phyloP scores from a whole-genome alignment of 2,113 vertebrate species.

The Xiphias gladius region DNA sequence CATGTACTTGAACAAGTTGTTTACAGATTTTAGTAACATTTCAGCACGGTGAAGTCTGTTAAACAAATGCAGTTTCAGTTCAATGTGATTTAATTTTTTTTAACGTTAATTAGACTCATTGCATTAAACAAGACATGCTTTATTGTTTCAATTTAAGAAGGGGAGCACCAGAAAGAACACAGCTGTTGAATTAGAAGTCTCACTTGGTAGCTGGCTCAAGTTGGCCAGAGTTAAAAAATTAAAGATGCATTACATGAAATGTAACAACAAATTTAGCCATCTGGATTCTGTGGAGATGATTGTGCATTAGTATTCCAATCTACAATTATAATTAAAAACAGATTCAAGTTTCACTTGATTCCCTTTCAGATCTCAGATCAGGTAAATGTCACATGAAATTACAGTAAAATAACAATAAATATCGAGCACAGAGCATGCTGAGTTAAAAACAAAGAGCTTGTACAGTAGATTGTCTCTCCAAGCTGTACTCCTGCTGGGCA shows the following conservation, averaged over 20 bases:
- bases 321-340: not conserved
- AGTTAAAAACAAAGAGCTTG: not conserved
- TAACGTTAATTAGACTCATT: slow-evolving; percentile 37
- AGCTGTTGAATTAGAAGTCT: slow-evolving; percentile 20
- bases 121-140: slow-evolving; percentile 40
- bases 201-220: not conserved
- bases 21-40: slow-evolving; percentile 23
- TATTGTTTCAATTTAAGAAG: slow-evolving; percentile 34
- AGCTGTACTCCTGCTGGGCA: not conserved
- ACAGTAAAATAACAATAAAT: not conserved
- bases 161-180: slow-evolving; percentile 17
- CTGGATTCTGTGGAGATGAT: not conserved
- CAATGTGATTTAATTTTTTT: slow-evolving; percentile 29
- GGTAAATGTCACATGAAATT: not conserved
- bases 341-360: not conserved
- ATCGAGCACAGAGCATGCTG: not conserved
- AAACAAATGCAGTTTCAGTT: slow-evolving; percentile 39
- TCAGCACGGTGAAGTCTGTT: slow-evolving; percentile 20
- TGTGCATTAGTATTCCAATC: not conserved
- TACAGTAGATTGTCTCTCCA: no score
- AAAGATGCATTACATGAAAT: not conserved
- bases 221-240: not conserved
- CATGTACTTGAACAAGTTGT: not conserved
- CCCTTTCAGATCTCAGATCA: not conserved
- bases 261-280: not conserved